Conservation (phyloP, 2,113 vertebrate species). For the Macrotis lagotis region DNA sequence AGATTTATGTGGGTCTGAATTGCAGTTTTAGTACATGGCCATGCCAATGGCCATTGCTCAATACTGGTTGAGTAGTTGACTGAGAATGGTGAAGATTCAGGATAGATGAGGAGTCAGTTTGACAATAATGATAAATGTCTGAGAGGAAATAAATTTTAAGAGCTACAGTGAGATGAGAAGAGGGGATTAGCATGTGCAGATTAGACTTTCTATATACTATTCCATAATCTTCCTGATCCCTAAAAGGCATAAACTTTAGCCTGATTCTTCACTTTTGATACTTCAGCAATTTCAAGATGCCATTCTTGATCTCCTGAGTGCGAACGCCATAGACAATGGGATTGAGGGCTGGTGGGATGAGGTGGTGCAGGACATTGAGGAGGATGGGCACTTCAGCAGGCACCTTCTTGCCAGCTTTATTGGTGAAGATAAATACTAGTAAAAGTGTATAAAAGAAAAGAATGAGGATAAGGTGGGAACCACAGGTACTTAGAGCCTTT, state of each 20-base stretch:
- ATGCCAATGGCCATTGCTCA: not conserved
- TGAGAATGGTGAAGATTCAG: not conserved
- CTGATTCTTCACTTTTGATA: conserved; percentile 3
- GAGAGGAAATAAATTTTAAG: not conserved
- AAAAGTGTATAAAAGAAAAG: conserved; percentile 70
- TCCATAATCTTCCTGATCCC: not conserved
- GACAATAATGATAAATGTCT: not conserved
- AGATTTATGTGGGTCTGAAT: not conserved
- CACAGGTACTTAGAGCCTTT: conserved; percentile 71
- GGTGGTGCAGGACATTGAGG: conserved; percentile 70
- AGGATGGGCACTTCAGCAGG: conserved; percentile 62
- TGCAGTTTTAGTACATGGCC: not conserved
- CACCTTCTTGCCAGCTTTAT: conserved; percentile 63
- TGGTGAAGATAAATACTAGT: conserved; percentile 72
- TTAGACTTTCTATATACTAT: not conserved
- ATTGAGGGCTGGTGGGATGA: conserved; percentile 70
- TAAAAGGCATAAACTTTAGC: not conserved
- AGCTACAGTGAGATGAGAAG: not conserved
- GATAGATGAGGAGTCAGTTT: not conserved
- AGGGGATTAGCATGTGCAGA: not conserved
- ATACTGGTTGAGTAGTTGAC: not conserved
- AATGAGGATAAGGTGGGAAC: conserved; percentile 71
- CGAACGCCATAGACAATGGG: conserved; percentile 70
- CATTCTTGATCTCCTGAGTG: conserved; percentile 71
- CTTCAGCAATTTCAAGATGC: conserved; percentile 62